These are phyloP conservation scores for Heteromormyrus szaboi DNA, from an alignment of 2,797 vertebrate genomes.

Conservation along the genomic window DNA sequence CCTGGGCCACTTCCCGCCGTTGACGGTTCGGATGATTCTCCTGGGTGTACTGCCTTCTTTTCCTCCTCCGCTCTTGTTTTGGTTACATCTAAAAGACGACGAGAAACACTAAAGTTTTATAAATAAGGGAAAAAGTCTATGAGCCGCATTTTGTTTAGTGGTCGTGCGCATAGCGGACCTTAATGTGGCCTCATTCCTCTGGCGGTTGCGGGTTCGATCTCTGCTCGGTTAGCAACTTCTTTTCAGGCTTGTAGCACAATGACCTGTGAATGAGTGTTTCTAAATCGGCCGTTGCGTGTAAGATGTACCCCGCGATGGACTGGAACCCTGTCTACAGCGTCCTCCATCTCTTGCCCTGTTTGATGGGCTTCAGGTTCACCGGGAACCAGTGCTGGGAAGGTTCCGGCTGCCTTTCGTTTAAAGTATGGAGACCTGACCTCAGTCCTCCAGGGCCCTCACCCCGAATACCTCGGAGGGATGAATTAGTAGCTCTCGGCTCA, in stretches of 20 bases:
- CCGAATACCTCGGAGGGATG: background rate
- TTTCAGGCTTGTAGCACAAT: background rate
- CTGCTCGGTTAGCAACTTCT: background rate
- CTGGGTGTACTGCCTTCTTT: background rate
- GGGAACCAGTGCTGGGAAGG: background rate
- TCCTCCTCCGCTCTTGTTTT: background rate
- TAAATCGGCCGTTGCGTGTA: background rate
- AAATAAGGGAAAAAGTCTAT: background rate
- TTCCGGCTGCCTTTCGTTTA: background rate
- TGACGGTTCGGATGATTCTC: background rate
- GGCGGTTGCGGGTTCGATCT: background rate
- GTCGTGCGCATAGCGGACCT: background rate
- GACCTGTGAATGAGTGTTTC: background rate
- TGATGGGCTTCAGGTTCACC: background rate
- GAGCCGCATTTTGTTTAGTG: background rate
- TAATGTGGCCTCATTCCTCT: background rate
- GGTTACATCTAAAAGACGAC: background rate
- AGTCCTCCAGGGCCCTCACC: background rate
- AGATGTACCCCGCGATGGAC: background rate
- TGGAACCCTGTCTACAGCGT: background rate
- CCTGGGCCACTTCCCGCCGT: background rate
- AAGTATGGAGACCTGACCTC: background rate
- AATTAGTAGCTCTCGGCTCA: background rate
- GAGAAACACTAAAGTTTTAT: background rate
- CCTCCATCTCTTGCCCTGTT: background rate